Conservation (phyloP, 2,888 invertebrate genomes). For the Himalopsyche japonica region DNA sequence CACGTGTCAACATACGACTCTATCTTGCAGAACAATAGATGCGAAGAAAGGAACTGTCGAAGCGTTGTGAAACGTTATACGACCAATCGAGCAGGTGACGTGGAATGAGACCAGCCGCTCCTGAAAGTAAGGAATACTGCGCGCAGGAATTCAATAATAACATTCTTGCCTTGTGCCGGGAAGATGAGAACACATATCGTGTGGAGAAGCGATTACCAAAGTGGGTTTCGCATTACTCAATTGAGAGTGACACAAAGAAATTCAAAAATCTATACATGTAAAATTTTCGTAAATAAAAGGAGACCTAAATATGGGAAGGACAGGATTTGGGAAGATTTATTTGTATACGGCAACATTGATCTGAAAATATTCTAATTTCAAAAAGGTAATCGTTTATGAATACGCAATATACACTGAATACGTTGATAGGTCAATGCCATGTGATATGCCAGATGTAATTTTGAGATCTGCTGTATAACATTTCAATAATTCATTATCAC, state of each 20-base stretch:
- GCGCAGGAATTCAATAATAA: slow-evolving; percentile 36
- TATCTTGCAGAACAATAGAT: neutral
- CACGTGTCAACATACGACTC: neutral
- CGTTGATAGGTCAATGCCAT: too few relatives aligned
- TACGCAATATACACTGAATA: too few relatives aligned
- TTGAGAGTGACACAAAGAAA: neutral
- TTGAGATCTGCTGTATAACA: too few relatives aligned
- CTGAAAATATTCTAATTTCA: too few relatives aligned
- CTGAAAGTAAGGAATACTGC: slow-evolving; percentile 2
- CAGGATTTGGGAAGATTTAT: too few relatives aligned
- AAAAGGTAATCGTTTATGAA: too few relatives aligned
- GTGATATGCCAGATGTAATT: too few relatives aligned
- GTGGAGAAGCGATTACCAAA: slow-evolving; percentile 4
- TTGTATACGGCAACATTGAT: too few relatives aligned
- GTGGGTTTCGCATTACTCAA: slow-evolving; percentile 5
- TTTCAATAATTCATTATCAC: too few relatives aligned
- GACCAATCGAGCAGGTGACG: neutral
- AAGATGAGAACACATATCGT: neutral
- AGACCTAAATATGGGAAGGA: too few relatives aligned
- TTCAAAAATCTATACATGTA: too few relatives aligned
- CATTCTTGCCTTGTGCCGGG: slow-evolving; percentile 35
- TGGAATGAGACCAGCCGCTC: neutral
- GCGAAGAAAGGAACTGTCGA: neutral
- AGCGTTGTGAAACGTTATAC: neutral
- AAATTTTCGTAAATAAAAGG: too few relatives aligned